Base-by-base conservation (phyloP, 2,888 invertebrate species). In the Chloroclysta siterata region DNA sequence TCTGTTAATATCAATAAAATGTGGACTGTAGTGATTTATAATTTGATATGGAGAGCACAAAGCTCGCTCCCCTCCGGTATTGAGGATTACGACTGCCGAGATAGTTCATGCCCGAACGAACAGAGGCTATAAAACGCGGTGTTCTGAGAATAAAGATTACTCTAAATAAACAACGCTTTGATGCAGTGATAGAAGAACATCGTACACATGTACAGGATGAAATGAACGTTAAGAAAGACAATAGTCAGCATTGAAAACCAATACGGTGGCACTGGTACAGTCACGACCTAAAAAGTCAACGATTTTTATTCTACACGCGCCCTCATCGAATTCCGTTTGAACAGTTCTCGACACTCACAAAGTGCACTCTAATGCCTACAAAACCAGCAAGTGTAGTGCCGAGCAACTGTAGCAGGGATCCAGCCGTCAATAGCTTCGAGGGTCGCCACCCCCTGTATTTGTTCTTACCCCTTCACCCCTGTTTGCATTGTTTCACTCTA, bases 401-500 rank as follows among this genome's bases (percentile, higher is more conserved):
- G 74, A 79, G 83, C 80, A 80, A 77, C 81, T 83, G 83, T 81
- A 83, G 77, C 82, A 81, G 84, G 82, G 84, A 75, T 71, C 76
- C 80, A 74, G 73, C 73, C 79, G 82, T 84, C 84, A 83, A 85
- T 81, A 81, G 81, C 73, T 72, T 67, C 73, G 80, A 83, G 85
- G 84, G 85, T 82, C 75, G 80, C 82, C 83, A 81, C 89, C 89
- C 88, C 82, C 79, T 72, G 77, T 86, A 79, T 87, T 87, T 87
- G 85, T 82, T 75, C 79, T 79, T 79, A 84, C 84, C 89, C 89
- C 87, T 85, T 85, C 87, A 78, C 79, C 82, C 65, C 81, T 84
- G 83, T 88, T 89, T 87, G 87, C 87, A 89, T 90, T 89, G 90
- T 90, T 90, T 83, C 84, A 83, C 83, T 79, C 77, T 89, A 87